phyloP scores from a whole-genome alignment of 2,113 vertebrate genomes.

The Pygoscelis adeliae region DNA sequence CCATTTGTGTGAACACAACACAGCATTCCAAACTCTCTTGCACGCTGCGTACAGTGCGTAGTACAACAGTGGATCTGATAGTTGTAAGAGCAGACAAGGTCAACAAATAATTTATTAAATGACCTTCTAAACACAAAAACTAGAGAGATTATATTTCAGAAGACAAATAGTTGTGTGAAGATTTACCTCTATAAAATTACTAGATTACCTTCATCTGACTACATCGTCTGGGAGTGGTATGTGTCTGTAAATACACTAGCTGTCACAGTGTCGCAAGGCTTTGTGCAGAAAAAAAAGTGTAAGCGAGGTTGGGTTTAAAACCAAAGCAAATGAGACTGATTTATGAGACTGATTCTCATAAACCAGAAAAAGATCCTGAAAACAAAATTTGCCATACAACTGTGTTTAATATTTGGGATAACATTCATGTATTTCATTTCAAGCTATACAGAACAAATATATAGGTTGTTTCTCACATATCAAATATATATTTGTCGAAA shows the following conservation, averaged over 20 bases:
- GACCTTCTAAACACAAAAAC: background rate
- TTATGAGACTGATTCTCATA: background rate
- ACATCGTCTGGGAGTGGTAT: background rate
- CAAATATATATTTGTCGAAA: background rate
- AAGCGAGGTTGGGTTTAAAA: background rate
- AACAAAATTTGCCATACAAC: background rate
- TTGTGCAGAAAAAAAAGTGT: background rate
- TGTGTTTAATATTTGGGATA: background rate
- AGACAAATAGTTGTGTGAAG: background rate
- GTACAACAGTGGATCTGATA: background rate
- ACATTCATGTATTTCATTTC: background rate
- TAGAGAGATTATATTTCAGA: background rate
- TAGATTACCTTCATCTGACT: background rate
- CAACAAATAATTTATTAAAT: background rate
- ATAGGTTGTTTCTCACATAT: background rate
- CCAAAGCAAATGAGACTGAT: background rate
- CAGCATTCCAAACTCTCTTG: background rate
- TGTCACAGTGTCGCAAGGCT: background rate
- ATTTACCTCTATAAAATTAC: background rate
- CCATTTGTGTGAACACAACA: background rate
- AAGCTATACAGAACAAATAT: background rate
- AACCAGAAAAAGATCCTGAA: background rate
- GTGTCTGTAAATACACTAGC: background rate
- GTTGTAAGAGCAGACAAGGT: background rate
- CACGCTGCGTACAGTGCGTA: fast-evolving